Evolutionary conservation across 2,113 vertebrate genomes (phyloP).

Genomic region (Proteles cristata): DNA sequence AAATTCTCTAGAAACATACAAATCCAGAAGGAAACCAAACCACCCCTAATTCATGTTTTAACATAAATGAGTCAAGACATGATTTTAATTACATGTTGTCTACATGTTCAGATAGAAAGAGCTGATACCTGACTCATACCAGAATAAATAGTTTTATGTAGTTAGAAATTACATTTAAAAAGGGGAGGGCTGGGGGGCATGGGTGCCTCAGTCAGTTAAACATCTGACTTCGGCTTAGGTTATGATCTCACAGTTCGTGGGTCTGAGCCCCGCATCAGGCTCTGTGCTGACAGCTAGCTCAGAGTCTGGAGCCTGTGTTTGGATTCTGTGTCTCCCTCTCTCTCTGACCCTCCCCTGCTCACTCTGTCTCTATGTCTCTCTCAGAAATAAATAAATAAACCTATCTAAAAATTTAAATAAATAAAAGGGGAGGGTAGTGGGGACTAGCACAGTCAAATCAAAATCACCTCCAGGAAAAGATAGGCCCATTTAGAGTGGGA

Average conservation of each 20-base stretch:
- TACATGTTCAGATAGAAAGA: not conserved
- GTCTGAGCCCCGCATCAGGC: too few relatives aligned
- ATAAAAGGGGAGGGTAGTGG: not conserved
- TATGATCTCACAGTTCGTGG: too few relatives aligned
- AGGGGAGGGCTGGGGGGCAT: not conserved
- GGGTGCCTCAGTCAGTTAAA: too few relatives aligned
- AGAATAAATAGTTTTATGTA: not conserved
- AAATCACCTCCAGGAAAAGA: not conserved
- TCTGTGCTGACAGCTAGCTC: too few relatives aligned
- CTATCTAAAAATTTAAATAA: too few relatives aligned
- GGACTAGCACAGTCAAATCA: not conserved
- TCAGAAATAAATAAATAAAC: too few relatives aligned
- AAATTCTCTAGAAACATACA: constrained; percentile 6
- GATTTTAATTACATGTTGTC: constrained; percentile 21
- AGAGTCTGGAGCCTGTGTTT: too few relatives aligned
- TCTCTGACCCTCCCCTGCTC: too few relatives aligned
- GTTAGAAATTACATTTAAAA: not conserved
- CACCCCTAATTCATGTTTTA: constrained; percentile 26
- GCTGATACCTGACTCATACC: not conserved
- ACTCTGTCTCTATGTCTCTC: too few relatives aligned
- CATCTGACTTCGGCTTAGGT: too few relatives aligned
- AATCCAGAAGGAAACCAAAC: constrained; percentile 24
- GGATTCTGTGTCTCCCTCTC: too few relatives aligned
- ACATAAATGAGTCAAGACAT: constrained; percentile 22
- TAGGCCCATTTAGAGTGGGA: not conserved